Base-by-base conservation (phyloP, 2,888 invertebrate genomes). In the Beris chalybata region DNA sequence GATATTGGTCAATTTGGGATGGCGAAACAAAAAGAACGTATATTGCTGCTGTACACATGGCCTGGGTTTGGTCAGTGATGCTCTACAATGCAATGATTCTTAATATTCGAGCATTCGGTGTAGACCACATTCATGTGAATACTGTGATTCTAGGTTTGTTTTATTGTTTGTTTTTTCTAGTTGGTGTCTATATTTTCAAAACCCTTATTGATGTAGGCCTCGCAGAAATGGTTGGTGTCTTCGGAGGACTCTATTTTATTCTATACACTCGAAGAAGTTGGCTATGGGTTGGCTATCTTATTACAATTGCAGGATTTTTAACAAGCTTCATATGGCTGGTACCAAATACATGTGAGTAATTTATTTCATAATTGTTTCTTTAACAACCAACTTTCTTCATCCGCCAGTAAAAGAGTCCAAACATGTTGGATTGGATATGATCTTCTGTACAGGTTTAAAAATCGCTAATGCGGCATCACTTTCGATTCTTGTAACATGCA, bases 21-120 rank as follows among this genome's bases (percentile, higher is more conserved):
- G 78, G 78, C 5, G 74, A 75, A 56, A 76, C 77, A 0, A 72
- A 74, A 4, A 73, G 73, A 15, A 72, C 73, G 7, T 77, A 76
- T 30, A 71, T 79, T 9, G 12, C 75, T 0, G 74, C 74, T 22
- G 73, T 77, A 13, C 79, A 79, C 53, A 71, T 73, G 70, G 76
- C 79, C 7, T 81, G 80, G 80, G 77, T 76, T 4, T 74, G 76
- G 65, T 75, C 77, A 1, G 73, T 76, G 32, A 73, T 80, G 2
- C 63, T 79, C 2, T 81, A 81, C 55, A 80, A 79, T 65, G 80
- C 80, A 1, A 79, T 78, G 69, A 71, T 82, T 44, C 70, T 82
- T 4, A 79, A 81, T 74, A 81, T 81, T 32, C 74, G 81, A 45
- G 77, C 77, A 12, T 73, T 81, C 70, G 82, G 81, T 4, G 74